Evolutionary conservation across 1,140 invertebrate genomes (phyloP), one percentile per base, ranked within the genome.

Genomic region (Palaemon carinicauda): DNA sequence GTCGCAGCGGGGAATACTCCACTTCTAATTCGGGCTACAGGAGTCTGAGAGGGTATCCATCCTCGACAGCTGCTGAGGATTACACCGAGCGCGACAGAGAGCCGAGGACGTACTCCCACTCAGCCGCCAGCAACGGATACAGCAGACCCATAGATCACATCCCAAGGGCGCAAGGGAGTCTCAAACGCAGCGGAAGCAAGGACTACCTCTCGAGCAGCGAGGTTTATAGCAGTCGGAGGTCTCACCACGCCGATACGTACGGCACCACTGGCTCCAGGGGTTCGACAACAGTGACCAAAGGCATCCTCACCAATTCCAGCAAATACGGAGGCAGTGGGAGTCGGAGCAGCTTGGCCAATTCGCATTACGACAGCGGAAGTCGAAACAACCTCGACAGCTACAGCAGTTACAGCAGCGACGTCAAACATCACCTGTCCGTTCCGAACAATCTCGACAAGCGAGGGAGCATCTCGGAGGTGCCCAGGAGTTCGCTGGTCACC

Each of bases 261-360:
- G 33, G 19, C 73, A 75, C 14, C 73, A 75, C 14, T 31, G 65
- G 78, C n/a, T 17, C 75, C 50, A 19, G 41, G 41, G 12, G 41
- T 41, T 41, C 41, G 41, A 41, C 41, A 12, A 41, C 78, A 24
- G 78, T 33, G 33, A 73, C 80, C 27, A 73, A 73, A 41, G 80
- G 80, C 80, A 82, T 82, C 69, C 80, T 82, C 24, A 73, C 80
- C 24, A 82, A 73, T 52, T n/a, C 69, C 69, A 29, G 69, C 80
- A 82, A 82, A 69, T 82, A 82, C 69, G 50, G 80, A 15, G 80
- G 80, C 2, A 41, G 80, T 41, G 50, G 51, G 3, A 69, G 65
- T 69, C 51, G 21, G 24, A 29, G 69, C n/a, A 51, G 51, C 51
- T 19, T 24, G 7, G 24, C 33, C 80, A 41, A 31, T 21, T 60